Base-by-base conservation (phyloP, 2,797 vertebrate species). In the Fringilla coelebs region DNA sequence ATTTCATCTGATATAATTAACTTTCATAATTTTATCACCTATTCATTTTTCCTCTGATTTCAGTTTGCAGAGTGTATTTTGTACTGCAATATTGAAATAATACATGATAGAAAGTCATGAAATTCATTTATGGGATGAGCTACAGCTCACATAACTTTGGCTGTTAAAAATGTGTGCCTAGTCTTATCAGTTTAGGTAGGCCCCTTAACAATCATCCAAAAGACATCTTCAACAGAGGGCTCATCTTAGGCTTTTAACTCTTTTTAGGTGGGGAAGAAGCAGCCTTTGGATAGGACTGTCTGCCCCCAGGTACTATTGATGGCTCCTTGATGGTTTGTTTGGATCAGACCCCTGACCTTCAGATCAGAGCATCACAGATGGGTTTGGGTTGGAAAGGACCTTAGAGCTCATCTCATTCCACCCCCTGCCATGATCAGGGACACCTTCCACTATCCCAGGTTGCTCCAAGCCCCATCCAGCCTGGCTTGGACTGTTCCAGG, bases 401-500 rank as follows among this genome's bases (percentile, higher is more conserved):
- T 48, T 9, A 32, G 21, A 66, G 32, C 13, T 29, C 17, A 24
- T 32, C 26, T 19, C 13, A 24, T 72, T 32, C 21, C 60, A 40
- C 1, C 11, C 20, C 6, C 6, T 61, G 15, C 34, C 48, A 9
- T 3, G 19, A 31, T 5, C 38, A 84, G 29, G 1, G 51, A 28
- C 45, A 36, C 6, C 11, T 89, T 52, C 52, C 45, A 28, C 58
- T 4, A 2, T 2, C 8, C 21, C 51, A 58, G 31, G 6, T 4
- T 65, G 7, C 7, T 58, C 51, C 9, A 20, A 65, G 31, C 22
- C 18, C 15, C 0, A 0, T 38, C 40, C 52, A 34, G 0, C 18
- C 34, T 32, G 34, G 15, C 22, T 60, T 24, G 46, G 10, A 11
- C 7, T 1, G 12, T 84, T 7, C 40, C 66, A 46, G 18, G 46